Evolutionary conservation across 2,888 invertebrate species (phyloP), one percentile per base, ranked within the genome.

Genomic region (Thyatira batis): DNA sequence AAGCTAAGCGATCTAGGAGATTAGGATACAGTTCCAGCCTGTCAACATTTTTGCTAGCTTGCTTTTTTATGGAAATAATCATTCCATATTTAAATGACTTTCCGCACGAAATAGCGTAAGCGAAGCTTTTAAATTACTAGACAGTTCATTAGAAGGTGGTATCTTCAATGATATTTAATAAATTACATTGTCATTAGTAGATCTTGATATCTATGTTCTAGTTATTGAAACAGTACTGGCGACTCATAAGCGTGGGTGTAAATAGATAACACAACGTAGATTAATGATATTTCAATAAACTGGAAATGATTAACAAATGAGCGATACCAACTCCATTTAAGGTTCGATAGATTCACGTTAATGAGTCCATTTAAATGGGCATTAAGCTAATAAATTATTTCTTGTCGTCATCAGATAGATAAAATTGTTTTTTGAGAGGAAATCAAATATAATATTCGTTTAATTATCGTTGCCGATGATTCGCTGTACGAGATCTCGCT

Each of bases 381-480:
- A 70, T 57, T 52, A 55, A 54, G 57, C 60, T 69, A 66, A 75
- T 74, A 74, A 75, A 78, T 78, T 74, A 67, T 60, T 60, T 51
- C 63, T 67, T 70, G 74, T 73, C 73, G 67, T 75, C 71, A 67
- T 67, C 69, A 57, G 63, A 70, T 71, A 68, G 66, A 73, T 62
- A 64, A 66, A 74, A 65, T 71, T 60, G 69, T 62, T 63, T 63
- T 71, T 70, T 71, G 69, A 70, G 70, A 78, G 69, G 65, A 74
- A 75, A 78, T 75, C 62, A 67, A 69, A 77, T 75, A 72, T 72
- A 71, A 73, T 69, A 65, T 75, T 80, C 68, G 59, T 76, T 81
- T 82, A 82, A 81, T 82, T 76, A 66, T 76, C 73, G 70, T 76
- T 67, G 73, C 64, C 72, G 78, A 77, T 81, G 78, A 83, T 85